Evolutionary conservation across 1,140 invertebrate species (phyloP).

Genomic region (Orchesella cincta): DNA sequence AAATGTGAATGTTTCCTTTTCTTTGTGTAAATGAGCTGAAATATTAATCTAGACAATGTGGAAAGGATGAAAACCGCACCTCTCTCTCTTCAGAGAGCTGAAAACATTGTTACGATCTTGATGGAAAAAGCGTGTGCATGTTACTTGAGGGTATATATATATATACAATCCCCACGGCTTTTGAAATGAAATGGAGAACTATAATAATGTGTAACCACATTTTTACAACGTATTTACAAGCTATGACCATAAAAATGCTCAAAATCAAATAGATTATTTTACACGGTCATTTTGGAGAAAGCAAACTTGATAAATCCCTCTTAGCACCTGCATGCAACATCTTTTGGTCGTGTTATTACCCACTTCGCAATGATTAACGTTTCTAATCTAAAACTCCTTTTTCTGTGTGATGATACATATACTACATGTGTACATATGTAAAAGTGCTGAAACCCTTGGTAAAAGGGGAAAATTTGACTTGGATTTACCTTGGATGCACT

Average conservation of each 20-base stretch:
- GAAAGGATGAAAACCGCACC: background rate
- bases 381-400: constrained; percentile 23
- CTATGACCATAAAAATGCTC: background rate
- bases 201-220: background rate
- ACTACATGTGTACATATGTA: no score
- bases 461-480: no score
- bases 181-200: no score
- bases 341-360: constrained; percentile 24
- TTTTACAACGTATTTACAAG: background rate
- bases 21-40: no score
- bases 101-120: background rate
- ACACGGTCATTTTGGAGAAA: constrained; percentile 13
- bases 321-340: constrained; percentile 47
- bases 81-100: background rate
- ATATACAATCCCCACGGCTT: background rate
- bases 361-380: constrained; percentile 26
- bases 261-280: constrained; percentile 30
- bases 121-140: background rate
- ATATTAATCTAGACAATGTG: no score
- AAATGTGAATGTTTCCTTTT: no score
- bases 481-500: no score
- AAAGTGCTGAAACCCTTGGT: no score
- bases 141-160: no score
- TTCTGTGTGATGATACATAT: no score
- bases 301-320: constrained; percentile 33